Base-by-base conservation (phyloP, 1,140 invertebrate genomes). In the Mesaphorura yosii region DNA sequence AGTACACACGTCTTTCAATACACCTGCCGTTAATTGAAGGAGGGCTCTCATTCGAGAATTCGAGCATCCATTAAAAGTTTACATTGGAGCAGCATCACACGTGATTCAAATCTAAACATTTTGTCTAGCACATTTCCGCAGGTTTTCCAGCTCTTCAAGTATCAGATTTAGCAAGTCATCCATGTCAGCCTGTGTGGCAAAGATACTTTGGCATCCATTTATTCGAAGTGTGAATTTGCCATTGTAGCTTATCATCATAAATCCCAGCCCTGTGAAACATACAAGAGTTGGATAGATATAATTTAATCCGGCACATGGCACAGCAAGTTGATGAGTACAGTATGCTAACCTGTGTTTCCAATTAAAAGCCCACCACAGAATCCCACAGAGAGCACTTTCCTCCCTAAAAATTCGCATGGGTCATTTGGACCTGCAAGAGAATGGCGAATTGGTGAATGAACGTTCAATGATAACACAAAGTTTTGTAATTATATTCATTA, bases 151-250 rank as follows among this genome's bases (percentile, higher is more conserved):
- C 28, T 46, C 44, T 7, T 15, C 4, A 12, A 15, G 10, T 15
- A 46, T 25, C 28, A 26, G 22, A 25, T 46, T 5, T 5, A 46
- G 44, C 22, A 46, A 46, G 28, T 46, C 44, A 22, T 46, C 23
- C 23, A 46, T 12, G 7, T 46, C 14, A 17, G 12, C 10, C 17
- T 46, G 22, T 7, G 12, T 22, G 7, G 12, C 5, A 17, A 46
- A 46, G 12, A 46, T 10, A 27, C 44, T 46, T 22, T 46, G 23
- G 44, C 44, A 46, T 23, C 14, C 44, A 4, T 10, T 26, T 26
- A 25, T 25, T 7, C 44, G 44, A 46, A 46, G 23, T 6, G 6
- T 46, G 5, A 46, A 25, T 4, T 23, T 23, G 4, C 44, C 44
- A 26, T 10, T 15, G 23, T 46, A 46, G 23, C 44, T 46, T 27